Evolutionary conservation across 2,797 vertebrate species (phyloP).

Genomic region (Gobio occitaniae): DNA sequence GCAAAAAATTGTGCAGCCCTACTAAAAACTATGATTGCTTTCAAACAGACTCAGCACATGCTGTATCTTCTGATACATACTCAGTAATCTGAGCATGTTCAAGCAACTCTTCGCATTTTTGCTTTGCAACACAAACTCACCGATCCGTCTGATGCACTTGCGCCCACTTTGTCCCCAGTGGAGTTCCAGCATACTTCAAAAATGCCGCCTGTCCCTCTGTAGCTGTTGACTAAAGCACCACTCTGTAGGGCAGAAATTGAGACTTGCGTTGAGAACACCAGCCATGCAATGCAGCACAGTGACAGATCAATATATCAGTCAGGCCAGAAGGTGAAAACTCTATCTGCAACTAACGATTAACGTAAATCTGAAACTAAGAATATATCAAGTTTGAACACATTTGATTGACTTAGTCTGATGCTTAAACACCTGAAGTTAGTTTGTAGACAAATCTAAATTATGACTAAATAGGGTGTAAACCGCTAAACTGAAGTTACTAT

Average conservation of each 20-base stretch:
- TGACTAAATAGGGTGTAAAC: not conserved
- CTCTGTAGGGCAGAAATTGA: constrained; percentile 78
- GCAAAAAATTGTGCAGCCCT: not conserved
- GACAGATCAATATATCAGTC: not conserved
- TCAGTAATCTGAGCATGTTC: not conserved
- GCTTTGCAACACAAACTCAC: constrained; percentile 79
- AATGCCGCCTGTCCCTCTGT: constrained; percentile 97
- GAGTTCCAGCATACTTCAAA: constrained; percentile 99
- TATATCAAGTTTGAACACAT: not conserved
- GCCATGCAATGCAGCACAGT: not conserved
- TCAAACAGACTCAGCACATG: not conserved
- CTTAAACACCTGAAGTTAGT: not conserved
- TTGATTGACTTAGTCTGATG: not conserved
- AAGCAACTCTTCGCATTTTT: not conserved
- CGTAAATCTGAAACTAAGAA: not conserved
- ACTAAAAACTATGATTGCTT: not conserved
- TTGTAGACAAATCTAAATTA: not conserved
- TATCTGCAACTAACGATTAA: not conserved
- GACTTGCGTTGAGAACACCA: not conserved
- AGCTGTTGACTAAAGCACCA: constrained; percentile 97
- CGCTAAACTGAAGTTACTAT: not conserved
- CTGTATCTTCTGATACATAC: too few species aligned
- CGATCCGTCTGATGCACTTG: constrained; percentile 98
- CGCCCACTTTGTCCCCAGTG: constrained; percentile 98
- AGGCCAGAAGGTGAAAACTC: not conserved